Evolutionary conservation across 2,113 vertebrate genomes (phyloP).

Genomic region (Tangachromis dhanisi): DNA sequence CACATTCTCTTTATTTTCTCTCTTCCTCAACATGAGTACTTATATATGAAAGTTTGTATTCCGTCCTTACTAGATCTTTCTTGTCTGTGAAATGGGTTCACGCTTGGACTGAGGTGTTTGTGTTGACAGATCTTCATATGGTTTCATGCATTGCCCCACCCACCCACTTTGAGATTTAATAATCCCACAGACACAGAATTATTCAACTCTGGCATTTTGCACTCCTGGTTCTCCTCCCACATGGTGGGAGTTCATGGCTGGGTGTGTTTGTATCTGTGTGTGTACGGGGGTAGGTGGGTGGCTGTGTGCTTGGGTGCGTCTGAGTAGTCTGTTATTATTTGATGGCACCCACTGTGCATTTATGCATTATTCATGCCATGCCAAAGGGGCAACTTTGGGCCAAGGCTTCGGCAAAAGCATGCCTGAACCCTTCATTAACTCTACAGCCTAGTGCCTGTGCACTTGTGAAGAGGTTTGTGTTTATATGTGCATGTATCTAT

Average conservation of each 20-base stretch:
- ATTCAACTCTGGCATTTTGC: slow-evolving; percentile 67
- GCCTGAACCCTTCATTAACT: slow-evolving; percentile 39
- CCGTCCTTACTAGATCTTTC: not conserved
- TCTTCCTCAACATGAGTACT: not conserved
- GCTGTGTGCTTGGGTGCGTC: slow-evolving; percentile 21
- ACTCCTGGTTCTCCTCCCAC: slow-evolving; percentile 31
- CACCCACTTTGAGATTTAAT: slow-evolving; percentile 33
- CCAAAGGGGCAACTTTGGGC: slow-evolving; percentile 52
- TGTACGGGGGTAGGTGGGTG: not conserved
- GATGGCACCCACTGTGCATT: slow-evolving; percentile 47
- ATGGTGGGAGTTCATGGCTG: slow-evolving; percentile 26
- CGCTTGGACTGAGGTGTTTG: not conserved
- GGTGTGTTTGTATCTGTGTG: slow-evolving; percentile 3
- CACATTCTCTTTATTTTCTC: not conserved
- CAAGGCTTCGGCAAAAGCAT: slow-evolving; percentile 44
- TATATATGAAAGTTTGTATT: not conserved
- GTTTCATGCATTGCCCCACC: not conserved
- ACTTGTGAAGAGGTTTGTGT: not conserved
- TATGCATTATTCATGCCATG: slow-evolving; percentile 64
- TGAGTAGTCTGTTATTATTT: slow-evolving; percentile 67
- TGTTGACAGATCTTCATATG: not conserved
- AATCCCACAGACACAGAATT: slow-evolving; percentile 60
- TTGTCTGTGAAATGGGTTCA: not conserved
- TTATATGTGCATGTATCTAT: not conserved
- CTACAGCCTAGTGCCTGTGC: not conserved